Evolutionary conservation across 2,113 vertebrate genomes (phyloP).

Genomic region (Stercorarius parasiticus): DNA sequence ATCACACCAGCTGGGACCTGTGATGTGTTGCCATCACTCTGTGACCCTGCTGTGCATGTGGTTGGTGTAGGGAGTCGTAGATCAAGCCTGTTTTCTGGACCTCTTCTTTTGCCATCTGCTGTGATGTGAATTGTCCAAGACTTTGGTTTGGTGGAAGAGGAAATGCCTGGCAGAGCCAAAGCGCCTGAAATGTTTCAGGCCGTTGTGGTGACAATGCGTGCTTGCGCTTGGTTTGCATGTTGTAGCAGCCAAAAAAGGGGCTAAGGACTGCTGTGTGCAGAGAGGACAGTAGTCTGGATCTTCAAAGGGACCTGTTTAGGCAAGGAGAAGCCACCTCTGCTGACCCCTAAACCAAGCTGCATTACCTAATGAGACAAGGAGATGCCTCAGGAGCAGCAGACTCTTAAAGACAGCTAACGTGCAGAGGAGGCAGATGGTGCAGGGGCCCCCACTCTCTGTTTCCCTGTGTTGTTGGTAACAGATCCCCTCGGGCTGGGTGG

Average conservation of each 20-base stretch:
- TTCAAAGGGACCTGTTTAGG: neutral
- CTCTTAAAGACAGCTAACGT: neutral
- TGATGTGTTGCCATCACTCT: neutral
- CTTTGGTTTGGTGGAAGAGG: neutral
- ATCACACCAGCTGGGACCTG: neutral
- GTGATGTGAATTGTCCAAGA: neutral
- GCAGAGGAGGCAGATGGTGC: neutral
- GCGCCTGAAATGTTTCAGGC: neutral
- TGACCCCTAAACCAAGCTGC: neutral
- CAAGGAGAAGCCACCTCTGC: neutral
- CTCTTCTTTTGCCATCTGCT: neutral
- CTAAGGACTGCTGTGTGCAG: neutral
- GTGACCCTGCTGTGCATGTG: neutral
- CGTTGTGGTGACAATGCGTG: fast-evolving
- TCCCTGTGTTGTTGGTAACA: neutral
- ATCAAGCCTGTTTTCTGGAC: neutral
- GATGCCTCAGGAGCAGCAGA: neutral
- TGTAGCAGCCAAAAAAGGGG: neutral
- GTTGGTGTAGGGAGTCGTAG: neutral
- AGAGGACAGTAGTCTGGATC: neutral
- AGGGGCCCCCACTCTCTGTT: neutral
- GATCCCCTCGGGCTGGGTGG: neutral
- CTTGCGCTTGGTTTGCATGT: neutral
- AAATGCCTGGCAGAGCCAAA: neutral
- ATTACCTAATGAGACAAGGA: neutral